A percentile compares a stretch with the other conserved stretches of the same genome.
phyloP scores from a whole-genome alignment of 2,888 invertebrate genomes.

The Clitarchus hookeri region DNA sequence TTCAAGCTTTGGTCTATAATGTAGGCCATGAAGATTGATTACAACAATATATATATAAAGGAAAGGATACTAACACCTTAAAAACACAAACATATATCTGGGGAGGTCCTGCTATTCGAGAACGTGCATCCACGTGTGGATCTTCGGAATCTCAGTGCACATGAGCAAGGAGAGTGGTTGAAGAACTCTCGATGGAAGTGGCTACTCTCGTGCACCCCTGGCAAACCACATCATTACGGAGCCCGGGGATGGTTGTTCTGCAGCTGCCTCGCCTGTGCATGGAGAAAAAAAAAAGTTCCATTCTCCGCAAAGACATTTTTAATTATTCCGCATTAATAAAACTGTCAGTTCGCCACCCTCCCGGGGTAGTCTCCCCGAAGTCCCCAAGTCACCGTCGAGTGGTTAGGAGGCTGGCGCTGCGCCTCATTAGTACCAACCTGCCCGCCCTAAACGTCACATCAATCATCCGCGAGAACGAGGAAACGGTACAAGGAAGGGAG shows the following conservation, averaged over 20 bases:
- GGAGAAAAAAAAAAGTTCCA: not conserved
- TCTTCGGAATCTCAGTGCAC: no score
- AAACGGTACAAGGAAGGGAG: not conserved
- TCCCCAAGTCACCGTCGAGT: not conserved
- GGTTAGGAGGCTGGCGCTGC: not conserved
- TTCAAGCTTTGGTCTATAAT: no score
- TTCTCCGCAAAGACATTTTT: not conserved
- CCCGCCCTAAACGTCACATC: slow-evolving; percentile 3
- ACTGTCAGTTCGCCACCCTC: not conserved
- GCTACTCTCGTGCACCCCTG: no score
- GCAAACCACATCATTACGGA: not conserved
- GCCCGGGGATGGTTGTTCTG: not conserved
- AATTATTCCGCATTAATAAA: not conserved
- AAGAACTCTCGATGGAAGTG: no score
- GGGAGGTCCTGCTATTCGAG: no score
- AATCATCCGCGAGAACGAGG: not conserved
- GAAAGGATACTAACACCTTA: no score
- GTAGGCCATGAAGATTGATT: no score
- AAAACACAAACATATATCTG: no score
- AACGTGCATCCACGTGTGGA: no score
- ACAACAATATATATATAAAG: no score
- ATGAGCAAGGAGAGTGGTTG: no score
- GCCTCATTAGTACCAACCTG: slow-evolving; percentile 14
- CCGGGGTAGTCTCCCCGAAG: not conserved
- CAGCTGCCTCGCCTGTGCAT: not conserved